Conservation (phyloP, 2,113 vertebrate genomes). For the Podarcis raffonei region DNA sequence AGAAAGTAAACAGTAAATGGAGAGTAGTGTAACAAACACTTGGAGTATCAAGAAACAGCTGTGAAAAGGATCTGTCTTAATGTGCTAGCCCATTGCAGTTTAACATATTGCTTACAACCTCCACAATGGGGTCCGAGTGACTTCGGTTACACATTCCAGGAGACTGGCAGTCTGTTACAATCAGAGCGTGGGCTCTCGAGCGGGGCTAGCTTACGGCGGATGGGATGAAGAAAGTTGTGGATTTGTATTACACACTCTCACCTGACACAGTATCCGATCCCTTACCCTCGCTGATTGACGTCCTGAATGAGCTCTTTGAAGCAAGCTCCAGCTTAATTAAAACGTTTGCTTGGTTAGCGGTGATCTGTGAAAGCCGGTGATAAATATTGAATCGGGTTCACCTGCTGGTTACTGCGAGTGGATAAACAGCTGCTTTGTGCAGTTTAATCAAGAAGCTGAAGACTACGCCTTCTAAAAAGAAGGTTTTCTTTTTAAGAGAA, state of each 20-base stretch:
- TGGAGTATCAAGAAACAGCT: constrained; percentile 81
- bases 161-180: constrained; percentile 86
- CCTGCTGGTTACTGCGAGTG: constrained; percentile 94
- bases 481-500: constrained; percentile 68
- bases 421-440: constrained; percentile 98
- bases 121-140: constrained; percentile 84
- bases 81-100: constrained; percentile 84
- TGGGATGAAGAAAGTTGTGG: constrained; percentile 84
- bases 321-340: constrained; percentile 99
- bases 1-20: constrained; percentile 85
- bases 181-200: constrained; percentile 81
- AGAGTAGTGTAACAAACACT: constrained; percentile 84
- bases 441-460: constrained; percentile 79
- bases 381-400: constrained; percentile 99
- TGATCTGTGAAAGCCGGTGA: constrained; percentile 99
- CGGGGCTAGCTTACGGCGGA: constrained; percentile 80
- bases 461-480: constrained; percentile 62
- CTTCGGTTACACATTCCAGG: constrained; percentile 86
- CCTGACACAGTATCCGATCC: constrained; percentile 94
- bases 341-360: constrained; percentile 96
- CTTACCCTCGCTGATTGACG: constrained; percentile 90
- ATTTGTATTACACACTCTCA: constrained; percentile 94
- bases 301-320: constrained; percentile 99
- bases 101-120: constrained; percentile 90
- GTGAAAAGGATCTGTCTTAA: constrained; percentile 84